These are phyloP conservation scores for Kradibia gibbosae DNA, from an alignment of 1,140 invertebrate species.

Conservation along the genomic window DNA sequence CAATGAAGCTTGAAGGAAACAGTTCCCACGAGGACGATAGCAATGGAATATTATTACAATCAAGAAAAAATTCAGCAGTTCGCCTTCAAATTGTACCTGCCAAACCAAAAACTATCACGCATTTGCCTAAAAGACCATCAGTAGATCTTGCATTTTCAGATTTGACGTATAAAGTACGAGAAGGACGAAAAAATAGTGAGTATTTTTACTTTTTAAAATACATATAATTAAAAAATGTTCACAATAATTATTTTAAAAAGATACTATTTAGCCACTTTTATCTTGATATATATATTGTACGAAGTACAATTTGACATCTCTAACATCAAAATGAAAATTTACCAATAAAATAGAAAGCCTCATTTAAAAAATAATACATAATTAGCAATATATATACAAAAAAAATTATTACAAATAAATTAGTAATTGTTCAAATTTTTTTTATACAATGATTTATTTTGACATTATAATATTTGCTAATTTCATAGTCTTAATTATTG, in stretches of 20 bases:
- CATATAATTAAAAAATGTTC: no score
- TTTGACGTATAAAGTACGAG: slow-evolving; percentile 87
- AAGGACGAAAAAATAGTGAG: slow-evolving; percentile 86
- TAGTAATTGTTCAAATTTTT: no score
- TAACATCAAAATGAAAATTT: no score
- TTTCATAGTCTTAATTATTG: no score
- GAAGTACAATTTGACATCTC: no score
- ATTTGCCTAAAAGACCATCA: slow-evolving; percentile 87
- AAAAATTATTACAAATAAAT: no score
- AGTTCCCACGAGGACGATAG: slow-evolving; percentile 64
- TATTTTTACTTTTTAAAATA: slow-evolving; percentile 63
- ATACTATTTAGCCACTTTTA: neutral
- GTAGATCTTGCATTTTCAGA: slow-evolving; percentile 91
- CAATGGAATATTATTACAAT: slow-evolving; percentile 67
- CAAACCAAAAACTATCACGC: slow-evolving; percentile 84
- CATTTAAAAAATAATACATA: no score
- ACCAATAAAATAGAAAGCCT: no score
- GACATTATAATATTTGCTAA: no score
- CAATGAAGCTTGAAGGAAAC: slow-evolving; percentile 69
- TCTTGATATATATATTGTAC: no score
- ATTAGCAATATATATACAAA: no score
- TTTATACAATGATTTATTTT: no score
- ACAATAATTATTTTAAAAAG: neutral
- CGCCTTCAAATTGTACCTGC: slow-evolving; percentile 78
- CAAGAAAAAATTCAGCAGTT: slow-evolving; percentile 74